A percentile compares a stretch with the other conserved stretches of the same genome.
phyloP scores from a whole-genome alignment of 1,140 invertebrate species.

The Uloborus diversus region DNA sequence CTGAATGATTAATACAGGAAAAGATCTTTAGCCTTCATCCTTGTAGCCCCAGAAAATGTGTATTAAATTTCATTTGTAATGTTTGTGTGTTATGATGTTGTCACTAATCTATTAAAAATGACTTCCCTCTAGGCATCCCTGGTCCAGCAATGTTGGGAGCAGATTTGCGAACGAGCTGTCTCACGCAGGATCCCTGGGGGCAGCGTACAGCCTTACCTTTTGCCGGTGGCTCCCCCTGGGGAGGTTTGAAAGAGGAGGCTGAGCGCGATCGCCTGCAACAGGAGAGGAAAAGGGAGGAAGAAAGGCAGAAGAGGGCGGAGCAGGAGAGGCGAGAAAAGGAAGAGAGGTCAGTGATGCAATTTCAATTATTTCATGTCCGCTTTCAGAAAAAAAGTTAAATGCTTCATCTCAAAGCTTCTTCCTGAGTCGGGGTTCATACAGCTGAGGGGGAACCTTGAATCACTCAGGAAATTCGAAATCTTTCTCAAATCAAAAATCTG shows the following conservation, averaged over 20 bases:
- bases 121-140: conserved; percentile 38
- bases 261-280: conserved; percentile 52
- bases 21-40: too few species aligned
- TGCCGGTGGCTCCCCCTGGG: conserved; percentile 65
- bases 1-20: too few species aligned
- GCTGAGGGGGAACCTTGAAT: too few species aligned
- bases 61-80: too few species aligned
- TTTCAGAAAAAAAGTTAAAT: too few species aligned
- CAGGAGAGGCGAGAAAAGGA: conserved; percentile 44
- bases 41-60: too few species aligned
- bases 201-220: conserved; percentile 70
- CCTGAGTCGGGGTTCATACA: too few species aligned
- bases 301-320: conserved; percentile 37
- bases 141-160: conserved; percentile 33
- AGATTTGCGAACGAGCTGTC: conserved; percentile 14
- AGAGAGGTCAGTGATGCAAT: conserved; percentile 12
- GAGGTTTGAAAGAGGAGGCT: conserved; percentile 59
- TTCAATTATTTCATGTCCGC: background rate
- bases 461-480: too few species aligned
- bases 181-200: conserved; percentile 73
- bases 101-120: too few species aligned
- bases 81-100: too few species aligned
- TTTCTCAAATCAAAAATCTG: too few species aligned
- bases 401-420: too few species aligned
- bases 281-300: conserved; percentile 5